phyloP scores from a whole-genome alignment of 2,888 invertebrate genomes.

The Drosophila nr. perissopoda region DNA sequence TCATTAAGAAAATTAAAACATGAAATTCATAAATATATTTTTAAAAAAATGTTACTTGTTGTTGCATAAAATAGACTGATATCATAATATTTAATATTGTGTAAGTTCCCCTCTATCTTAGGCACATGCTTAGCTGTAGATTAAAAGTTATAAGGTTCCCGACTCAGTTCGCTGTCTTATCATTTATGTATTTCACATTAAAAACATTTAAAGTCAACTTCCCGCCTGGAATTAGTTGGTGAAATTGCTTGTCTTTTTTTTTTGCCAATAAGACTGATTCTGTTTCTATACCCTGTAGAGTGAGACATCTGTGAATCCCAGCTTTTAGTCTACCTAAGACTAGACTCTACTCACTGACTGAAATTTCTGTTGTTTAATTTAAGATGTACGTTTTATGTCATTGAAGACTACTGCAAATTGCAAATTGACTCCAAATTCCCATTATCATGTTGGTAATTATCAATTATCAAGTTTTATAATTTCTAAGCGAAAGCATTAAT shows the following conservation, averaged over 20 bases:
- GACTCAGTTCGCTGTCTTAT: neutral
- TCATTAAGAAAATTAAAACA: neutral
- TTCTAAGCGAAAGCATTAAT: slow-evolving; percentile 2
- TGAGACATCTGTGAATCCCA: neutral
- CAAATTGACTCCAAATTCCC: neutral
- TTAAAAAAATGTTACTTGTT: neutral
- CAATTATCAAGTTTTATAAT: neutral
- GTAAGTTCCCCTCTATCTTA: slow-evolving; percentile 4
- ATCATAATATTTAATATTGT: neutral
- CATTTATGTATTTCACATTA: neutral
- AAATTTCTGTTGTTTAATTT: neutral
- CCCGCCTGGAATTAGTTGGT: neutral
- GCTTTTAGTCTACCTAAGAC: neutral
- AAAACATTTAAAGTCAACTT: neutral
- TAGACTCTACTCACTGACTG: neutral
- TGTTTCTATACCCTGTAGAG: neutral
- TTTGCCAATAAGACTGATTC: neutral
- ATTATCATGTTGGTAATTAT: no score
- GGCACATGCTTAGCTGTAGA: neutral
- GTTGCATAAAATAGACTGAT: neutral
- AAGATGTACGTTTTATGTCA: neutral
- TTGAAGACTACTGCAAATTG: neutral
- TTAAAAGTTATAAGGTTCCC: neutral
- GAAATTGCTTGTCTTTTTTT: neutral
- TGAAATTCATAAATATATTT: neutral